Base-by-base conservation (phyloP, 2,113 vertebrate genomes). In the Hippocampus guttulatus region DNA sequence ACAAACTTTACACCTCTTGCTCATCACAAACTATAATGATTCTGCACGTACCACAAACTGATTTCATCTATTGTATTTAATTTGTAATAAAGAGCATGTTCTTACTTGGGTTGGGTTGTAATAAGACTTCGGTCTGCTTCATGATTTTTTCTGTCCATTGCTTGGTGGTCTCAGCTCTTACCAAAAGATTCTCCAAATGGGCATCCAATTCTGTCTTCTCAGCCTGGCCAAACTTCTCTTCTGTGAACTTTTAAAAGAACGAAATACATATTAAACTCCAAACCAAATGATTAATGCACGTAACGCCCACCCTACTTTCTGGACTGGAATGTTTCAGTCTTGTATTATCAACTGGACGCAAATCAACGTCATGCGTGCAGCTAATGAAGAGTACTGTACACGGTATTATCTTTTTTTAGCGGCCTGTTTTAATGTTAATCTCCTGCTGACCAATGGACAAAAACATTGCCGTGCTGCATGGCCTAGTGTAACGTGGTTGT, bases 61-160 rank as follows among this genome's bases (percentile, higher is more conserved):
- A 8, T 4, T 30, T 4, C 15, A 11, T 18, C 8, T 16, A 61
- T 4, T 15, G 20, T 14, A 12, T 23, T 64, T n/a, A 23, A 23
- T 43, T 21, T 10, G 18, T 21, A n/a, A 33, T 33, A 69, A 38
- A 43, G 15, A 40, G 30, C 9, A 30, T 18, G 16, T 0, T 69
- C 94, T 94, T 94, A 98, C 97, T 99, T 88, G 97, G 97, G 88
- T 99, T 99, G 84, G 97, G 97, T 79, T 99, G 97, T 70, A 99
- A 68, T 74, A 99, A 85, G 7, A 99, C 95, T 84, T 99, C 97
- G 6, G 97, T 98, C 88, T 99, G 97, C 80, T 95, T 98, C 94
- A 98, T 93, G 70, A 99, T 95, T 91, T 92, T 96, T 80, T 99
- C 97, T 60, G 97, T 98, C 96, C 96, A 99, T 71, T 92, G 84